phyloP scores from a whole-genome alignment of 1,140 invertebrate genomes.

The Antheraea pernyi region DNA sequence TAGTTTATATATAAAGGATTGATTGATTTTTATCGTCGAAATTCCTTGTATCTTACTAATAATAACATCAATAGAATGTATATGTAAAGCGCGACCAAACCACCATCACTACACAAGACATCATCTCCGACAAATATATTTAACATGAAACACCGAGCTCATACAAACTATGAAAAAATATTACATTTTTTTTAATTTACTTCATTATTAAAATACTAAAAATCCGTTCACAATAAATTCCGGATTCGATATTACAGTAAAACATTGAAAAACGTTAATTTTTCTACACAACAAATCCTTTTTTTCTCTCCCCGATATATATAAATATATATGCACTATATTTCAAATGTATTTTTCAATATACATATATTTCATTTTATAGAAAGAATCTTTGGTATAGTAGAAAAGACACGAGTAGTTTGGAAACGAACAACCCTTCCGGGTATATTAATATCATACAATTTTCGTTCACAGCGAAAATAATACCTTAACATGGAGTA shows the following conservation, averaged over 20 bases:
- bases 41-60: too few species aligned
- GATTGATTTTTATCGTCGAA: too few species aligned
- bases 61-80: too few species aligned
- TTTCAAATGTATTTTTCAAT: too few species aligned
- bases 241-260: slow-evolving; percentile 16
- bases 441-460: background rate
- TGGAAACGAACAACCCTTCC: slow-evolving; percentile 1
- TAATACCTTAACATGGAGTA: background rate
- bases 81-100: background rate
- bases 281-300: background rate
- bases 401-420: slow-evolving; percentile 15
- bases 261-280: background rate
- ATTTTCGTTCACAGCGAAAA: slow-evolving; percentile 1
- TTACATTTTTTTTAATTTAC: background rate
- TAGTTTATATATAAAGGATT: too few species aligned
- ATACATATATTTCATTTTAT: slow-evolving; percentile 21
- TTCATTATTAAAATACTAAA: background rate
- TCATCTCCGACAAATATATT: background rate
- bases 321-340: slow-evolving; percentile 17
- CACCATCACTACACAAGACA: background rate
- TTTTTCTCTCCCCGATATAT: background rate
- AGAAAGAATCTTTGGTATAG: slow-evolving; percentile 46
- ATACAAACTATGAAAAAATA: background rate
- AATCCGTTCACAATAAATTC: slow-evolving; percentile 6
- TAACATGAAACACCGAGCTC: background rate